Evolutionary conservation across 2,888 invertebrate species (phyloP), one percentile per base, ranked within the genome.

Genomic region (Phania funesta): DNA sequence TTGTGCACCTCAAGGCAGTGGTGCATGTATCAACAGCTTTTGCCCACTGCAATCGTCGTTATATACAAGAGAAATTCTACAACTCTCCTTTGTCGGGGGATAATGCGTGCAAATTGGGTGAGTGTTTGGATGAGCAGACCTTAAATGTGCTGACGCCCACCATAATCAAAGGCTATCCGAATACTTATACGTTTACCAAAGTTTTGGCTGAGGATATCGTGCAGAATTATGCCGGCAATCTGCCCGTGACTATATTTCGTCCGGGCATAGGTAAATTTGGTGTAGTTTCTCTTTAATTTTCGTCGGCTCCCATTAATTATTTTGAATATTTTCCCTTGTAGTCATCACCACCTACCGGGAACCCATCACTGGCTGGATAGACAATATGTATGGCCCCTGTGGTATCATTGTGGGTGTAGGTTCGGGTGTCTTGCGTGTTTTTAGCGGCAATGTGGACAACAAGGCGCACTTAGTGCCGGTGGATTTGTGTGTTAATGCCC

Each of bases 181-280:
- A 95, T 88, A 95, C 95, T 0, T 95, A 96, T 90, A 93, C 94
- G 1, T 94, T 92, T 87, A 95, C 95, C 18, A 95, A 95, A 90
- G 93, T 94, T n/a, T 90, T 95, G 76, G 95, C 94, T 0, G 95
- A 95, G 87, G 92, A 93, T 85, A 88, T 93, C 38, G 91, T 95
- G 22, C 90, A 92, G 54, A 92, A 92, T 80, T 92, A 93, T 86
- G 93, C 93, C 0, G 91, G 91, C 77, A 92, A 92, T 60, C 88
- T 96, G 80, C 95, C 95, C 5, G 89, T 94, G 7, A 93, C 93
- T 74, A 93, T 96, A 80, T 93, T 95, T 84, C 91, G 95, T 78
- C 95, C 95, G 0, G 94, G 94, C 38, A 94, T 95, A 84, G 94
- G 93, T 92, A 86, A 70, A 86, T 22, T 24, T 9, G 22, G 20